Base-by-base conservation (phyloP, 2,888 invertebrate genomes). In the Drosophila suboccidentalis region DNA sequence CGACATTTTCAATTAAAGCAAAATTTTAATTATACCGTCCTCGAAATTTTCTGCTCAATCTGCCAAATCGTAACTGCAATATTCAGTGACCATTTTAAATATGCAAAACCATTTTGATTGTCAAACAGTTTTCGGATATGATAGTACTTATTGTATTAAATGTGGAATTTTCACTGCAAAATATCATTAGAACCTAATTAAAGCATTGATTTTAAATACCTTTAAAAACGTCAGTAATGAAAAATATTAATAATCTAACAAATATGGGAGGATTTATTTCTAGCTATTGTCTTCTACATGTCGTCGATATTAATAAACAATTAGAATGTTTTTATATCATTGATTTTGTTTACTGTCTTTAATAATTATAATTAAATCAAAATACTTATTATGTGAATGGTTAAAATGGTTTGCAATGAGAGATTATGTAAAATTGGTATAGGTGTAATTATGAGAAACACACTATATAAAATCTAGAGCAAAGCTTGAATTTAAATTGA, bases 61-160 rank as follows among this genome's bases (percentile, higher is more conserved):
- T 50, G 29, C 19, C 41, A 51, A 65, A 60, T 43, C 26, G 53
- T 34, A 63, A 51, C 41, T 47, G 46, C 41, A 38, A 43, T 71
- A 59, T 43, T 19, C 19, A 58, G 19, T 6, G 49, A 44, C 19
- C 57, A 59, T 62, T 71, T 82, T 53, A 44, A 68, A 77, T 80
- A 71, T 80, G 81, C 57, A 70, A 68, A 80, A 70, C 63, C 69
- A 32, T 38, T 64, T 66, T 51, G 59, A 64, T 61, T 60, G 73
- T 58, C 60, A 61, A 78, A 68, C 26, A n/a, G n/a, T 59, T 55
- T 61, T 46, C n/a, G 13, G 46, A 10, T 64, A 10, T 46, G 57
- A 47, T 55, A 26, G 54, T 55, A 53, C 8, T 63, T 61, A 58
- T 49, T 71, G 34, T 34, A 51, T 75, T 54, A 63, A 66, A 54